Evolutionary conservation across 2,797 vertebrate species (phyloP).

Genomic region (Diglossa cyanea): DNA sequence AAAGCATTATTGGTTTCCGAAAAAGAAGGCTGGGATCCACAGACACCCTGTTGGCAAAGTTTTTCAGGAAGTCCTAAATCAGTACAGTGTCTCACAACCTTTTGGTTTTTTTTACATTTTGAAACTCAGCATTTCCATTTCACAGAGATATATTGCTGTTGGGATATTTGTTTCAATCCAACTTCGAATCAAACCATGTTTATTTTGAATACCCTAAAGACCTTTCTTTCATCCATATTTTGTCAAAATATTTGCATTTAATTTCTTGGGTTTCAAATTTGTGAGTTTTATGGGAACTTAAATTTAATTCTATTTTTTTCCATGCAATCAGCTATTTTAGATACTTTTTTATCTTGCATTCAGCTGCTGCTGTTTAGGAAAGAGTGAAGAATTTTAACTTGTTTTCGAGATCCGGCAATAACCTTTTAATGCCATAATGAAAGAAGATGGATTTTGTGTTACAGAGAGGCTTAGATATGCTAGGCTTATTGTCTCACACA

Average conservation of each 20-base stretch:
- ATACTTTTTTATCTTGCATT: neutral
- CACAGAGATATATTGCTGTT: neutral
- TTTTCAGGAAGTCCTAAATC: neutral
- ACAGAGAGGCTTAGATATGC: neutral
- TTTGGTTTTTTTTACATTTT: neutral
- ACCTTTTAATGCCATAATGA: neutral
- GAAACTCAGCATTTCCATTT: neutral
- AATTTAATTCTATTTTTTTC: neutral
- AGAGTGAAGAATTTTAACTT: neutral
- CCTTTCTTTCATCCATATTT: neutral
- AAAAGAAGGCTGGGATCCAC: neutral
- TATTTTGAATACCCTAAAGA: neutral
- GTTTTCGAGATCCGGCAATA: fast-evolving
- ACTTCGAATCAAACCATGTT: neutral
- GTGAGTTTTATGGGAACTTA: neutral
- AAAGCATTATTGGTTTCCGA: neutral
- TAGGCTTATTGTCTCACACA: neutral
- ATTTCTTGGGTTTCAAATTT: neutral
- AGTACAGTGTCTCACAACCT: neutral
- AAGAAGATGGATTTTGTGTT: neutral
- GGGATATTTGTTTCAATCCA: neutral
- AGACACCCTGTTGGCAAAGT: neutral
- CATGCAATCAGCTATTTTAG: neutral
- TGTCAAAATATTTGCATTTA: neutral
- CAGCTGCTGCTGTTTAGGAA: neutral